Evolutionary conservation across 2,113 vertebrate species (phyloP).

Genomic region (Trachemys scripta): DNA sequence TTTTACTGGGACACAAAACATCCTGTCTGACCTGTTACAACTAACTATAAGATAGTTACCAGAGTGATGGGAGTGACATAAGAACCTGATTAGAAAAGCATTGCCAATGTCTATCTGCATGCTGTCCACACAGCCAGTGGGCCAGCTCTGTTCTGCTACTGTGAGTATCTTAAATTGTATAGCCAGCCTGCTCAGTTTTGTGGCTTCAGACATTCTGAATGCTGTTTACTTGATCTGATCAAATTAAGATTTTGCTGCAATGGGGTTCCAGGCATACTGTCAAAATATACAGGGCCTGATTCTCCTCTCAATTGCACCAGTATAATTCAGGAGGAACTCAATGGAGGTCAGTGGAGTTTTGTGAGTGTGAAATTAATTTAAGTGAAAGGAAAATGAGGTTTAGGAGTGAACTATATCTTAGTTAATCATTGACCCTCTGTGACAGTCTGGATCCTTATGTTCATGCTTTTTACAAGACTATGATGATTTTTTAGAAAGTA

Average conservation of each 20-base stretch:
- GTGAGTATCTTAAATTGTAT: accelerated
- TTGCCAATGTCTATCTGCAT: background rate
- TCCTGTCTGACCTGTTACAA: background rate
- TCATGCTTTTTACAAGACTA: too few species aligned
- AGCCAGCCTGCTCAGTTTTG: background rate
- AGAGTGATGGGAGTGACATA: background rate
- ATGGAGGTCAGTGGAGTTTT: background rate
- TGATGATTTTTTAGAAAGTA: too few species aligned
- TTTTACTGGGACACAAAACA: background rate
- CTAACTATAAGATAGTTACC: background rate
- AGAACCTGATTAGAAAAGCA: background rate
- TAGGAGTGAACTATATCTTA: background rate
- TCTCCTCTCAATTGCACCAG: too few species aligned
- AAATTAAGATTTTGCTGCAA: background rate
- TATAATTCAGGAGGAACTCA: background rate
- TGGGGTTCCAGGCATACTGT: background rate
- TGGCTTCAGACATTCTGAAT: background rate
- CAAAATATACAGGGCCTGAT: too few species aligned
- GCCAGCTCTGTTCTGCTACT: background rate
- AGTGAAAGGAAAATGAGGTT: background rate
- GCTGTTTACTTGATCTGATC: background rate
- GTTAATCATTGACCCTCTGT: background rate
- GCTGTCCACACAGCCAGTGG: background rate
- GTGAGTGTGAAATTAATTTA: background rate
- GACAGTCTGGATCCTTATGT: too few species aligned